Base-by-base conservation (phyloP, 2,797 vertebrate genomes). In the Taenioides sp. region DNA sequence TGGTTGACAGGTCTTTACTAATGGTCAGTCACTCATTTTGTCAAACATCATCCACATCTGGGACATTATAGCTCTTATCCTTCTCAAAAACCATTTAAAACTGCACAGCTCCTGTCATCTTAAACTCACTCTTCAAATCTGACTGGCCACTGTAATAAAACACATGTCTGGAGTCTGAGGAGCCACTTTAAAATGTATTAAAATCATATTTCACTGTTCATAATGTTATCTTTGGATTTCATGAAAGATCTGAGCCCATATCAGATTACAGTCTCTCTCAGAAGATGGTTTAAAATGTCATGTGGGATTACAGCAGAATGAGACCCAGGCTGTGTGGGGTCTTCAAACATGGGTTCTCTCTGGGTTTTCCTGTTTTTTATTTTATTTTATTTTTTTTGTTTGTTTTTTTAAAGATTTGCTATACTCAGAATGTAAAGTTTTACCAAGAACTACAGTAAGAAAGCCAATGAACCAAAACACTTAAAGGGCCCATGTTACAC, bases 241-340 rank as follows among this genome's bases (percentile, higher is more conserved):
- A 77, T 65, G 52, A 16, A 4, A 64, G 70, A 69, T 78, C 11
- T 23, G 57, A 84, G 77, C 50, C 12, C 74, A 73, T 61, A 74
- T 80, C 55, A 73, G 69, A 85, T 75, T 37, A 74, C 52, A 18
- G 18, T 0, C 12, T 7, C 69, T 11, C 71, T 63, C 63, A 20
- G 50, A 65, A 54, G 74, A 60, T 70, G 67, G 77, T 75, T 68
- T 70, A 79, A 74, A 47, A 82, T 72, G 77, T 83, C 27, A 54
- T 80, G 77, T 73, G 75, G 73, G 83, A 86, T 88, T 85, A 37
- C 1, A 85, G 72, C 47, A 3, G 12, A n/a, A 22, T 0, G 31
- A 40, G 0, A 9, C 20, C 5, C 54, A 10, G 22, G 11, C 3
- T 22, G 54, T 55, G 54, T 14, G 10, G 54, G 52, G 20, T 20